phyloP scores from a whole-genome alignment of 1,140 invertebrate genomes.

The Euura lappo region DNA sequence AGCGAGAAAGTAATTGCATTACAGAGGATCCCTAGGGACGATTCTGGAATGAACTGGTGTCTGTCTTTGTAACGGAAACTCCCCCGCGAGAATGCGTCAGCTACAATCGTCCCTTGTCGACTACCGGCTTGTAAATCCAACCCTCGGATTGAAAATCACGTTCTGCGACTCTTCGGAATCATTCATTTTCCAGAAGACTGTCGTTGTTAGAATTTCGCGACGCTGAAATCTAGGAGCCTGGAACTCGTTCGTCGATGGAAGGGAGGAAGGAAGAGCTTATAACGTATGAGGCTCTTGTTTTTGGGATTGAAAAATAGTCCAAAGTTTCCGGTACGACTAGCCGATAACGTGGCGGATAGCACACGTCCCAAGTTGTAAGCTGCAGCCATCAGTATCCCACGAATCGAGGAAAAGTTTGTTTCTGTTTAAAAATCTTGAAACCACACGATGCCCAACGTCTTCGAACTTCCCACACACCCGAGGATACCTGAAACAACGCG shows the following conservation, averaged over 20 bases:
- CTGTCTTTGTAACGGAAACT: conserved; percentile 5
- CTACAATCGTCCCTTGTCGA: background rate
- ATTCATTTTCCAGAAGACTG: background rate
- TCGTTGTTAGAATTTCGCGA: no score
- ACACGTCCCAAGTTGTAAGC: no score
- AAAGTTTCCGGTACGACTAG: no score
- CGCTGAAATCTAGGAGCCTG: no score
- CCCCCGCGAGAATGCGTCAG: background rate
- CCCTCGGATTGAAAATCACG: background rate
- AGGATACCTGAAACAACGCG: background rate
- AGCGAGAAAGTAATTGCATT: conserved; percentile 14
- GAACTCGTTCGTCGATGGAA: no score
- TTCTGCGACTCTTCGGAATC: background rate
- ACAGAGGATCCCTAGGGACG: background rate
- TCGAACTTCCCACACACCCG: background rate
- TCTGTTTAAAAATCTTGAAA: background rate
- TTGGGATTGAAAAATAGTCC: no score
- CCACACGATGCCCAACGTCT: background rate
- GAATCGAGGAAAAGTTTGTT: background rate
- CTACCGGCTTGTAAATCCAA: background rate
- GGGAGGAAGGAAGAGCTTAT: no score
- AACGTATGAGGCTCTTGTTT: no score
- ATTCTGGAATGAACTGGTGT: background rate
- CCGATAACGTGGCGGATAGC: no score
- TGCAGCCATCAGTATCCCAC: no score